These are phyloP conservation scores for Zaprionus vittiger DNA, from an alignment of 1,140 invertebrate species.

Conservation along the genomic window DNA sequence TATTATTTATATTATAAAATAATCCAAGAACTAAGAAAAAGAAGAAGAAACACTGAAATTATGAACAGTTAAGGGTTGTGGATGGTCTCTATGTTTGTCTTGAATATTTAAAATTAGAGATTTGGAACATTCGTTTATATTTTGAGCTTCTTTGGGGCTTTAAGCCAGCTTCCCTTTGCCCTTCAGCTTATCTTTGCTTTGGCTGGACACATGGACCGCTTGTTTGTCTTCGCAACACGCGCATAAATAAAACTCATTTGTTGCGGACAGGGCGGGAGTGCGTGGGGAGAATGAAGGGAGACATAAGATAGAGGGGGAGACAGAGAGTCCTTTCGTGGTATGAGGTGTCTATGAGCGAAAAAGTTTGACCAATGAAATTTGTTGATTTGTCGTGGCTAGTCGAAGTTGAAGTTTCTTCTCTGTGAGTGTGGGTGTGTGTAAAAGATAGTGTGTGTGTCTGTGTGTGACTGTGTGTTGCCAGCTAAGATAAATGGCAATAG, in stretches of 20 bases:
- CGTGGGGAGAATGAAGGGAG: background rate
- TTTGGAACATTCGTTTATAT: slow-evolving; percentile 1
- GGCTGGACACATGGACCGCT: slow-evolving; percentile 20
- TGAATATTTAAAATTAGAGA: background rate
- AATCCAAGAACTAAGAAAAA: background rate
- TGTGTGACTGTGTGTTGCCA: slow-evolving; percentile 28
- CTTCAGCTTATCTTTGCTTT: background rate
- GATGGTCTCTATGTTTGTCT: background rate
- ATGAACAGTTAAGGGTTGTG: background rate
- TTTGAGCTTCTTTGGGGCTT: slow-evolving; percentile 12
- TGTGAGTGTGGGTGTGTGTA: background rate
- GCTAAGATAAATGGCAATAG: slow-evolving; percentile 80
- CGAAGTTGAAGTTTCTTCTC: slow-evolving; percentile 52
- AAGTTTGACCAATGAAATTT: slow-evolving; percentile 77
- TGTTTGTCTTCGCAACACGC: slow-evolving; percentile 67
- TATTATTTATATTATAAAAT: background rate
- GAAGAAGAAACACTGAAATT: background rate
- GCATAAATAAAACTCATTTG: slow-evolving; percentile 78
- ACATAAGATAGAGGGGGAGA: background rate
- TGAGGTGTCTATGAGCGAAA: slow-evolving; percentile 42
- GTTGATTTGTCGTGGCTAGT: slow-evolving; percentile 61
- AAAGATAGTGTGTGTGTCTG: background rate
- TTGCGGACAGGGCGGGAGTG: slow-evolving; percentile 1
- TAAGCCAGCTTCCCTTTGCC: slow-evolving; percentile 23
- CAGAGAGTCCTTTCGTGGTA: background rate